Base-by-base conservation (phyloP, 2,113 vertebrate genomes). In the Oncorhynchus clarkii region DNA sequence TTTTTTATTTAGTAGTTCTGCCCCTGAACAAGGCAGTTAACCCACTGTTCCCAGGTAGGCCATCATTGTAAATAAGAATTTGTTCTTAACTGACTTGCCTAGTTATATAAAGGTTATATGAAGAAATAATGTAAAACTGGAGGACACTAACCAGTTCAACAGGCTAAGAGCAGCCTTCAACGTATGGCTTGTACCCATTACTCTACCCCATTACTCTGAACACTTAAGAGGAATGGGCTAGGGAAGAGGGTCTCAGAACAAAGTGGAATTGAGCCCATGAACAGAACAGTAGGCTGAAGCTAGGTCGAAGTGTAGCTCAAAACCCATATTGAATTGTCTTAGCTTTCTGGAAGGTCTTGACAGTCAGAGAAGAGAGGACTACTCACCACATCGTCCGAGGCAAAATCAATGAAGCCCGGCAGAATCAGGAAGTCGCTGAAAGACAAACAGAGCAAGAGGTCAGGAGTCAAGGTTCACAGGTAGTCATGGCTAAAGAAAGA, bases 381-480 rank as follows among this genome's bases (percentile, higher is more conserved):
- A 86, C 91, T 92, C 85, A 92, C 91, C 90, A 92, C 91, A 88
- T 92, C 91, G 1, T 92, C 91, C 7, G 91, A 91, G 72, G 88
- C 90, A 11, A 92, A 92, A 83, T 92, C 90, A 7, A 92, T 92
- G 82, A 92, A 92, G 78, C 91, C 91, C 2, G 91, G 91, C 9
- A 92, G 81, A 62, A 92, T 92, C 84, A 92, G 87, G 87, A 92
- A 92, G 78, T 92, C 91, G 78, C 91, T 92, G 88, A 72, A 91
- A 92, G 84, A 92, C 78, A 91, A 16, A 48, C n/a, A 80, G 49
- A 75, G 54, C 2, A 14, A 82, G n/a, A 72, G 26, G 73, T 86
- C 1, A 86, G 68, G 29, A 13, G 4, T 34, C 27, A 2, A 48
- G 4, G 3, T 29, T 26, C 2, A 31, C n/a, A 12, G 2, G 39